Percentiles rank a stretch among this genome's conserved stretches.
These are phyloP conservation scores for Crocodylus rhombifer DNA, from an alignment of 2,797 vertebrate species.

Conservation along the genomic window DNA sequence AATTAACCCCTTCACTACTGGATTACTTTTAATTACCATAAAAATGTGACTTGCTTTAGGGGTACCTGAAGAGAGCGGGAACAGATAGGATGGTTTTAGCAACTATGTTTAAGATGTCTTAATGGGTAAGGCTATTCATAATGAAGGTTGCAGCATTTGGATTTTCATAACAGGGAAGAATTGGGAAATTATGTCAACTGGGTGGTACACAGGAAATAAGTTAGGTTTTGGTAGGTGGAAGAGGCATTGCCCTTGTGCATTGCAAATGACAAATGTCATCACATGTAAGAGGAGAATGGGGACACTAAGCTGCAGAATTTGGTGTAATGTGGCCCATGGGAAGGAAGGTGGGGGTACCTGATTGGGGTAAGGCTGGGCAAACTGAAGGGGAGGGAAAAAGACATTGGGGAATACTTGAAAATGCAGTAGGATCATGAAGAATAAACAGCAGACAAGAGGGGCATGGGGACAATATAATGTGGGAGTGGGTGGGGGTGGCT, in stretches of 20 bases:
- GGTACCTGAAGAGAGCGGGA: neutral
- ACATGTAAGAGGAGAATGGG: too few relatives aligned
- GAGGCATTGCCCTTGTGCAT: neutral
- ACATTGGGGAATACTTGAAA: neutral
- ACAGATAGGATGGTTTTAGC: neutral
- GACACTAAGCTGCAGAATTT: too few relatives aligned
- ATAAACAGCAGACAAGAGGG: neutral
- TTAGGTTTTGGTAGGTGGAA: neutral
- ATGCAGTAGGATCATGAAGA: neutral
- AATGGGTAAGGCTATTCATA: neutral
- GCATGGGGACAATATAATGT: neutral
- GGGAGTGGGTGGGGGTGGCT: neutral
- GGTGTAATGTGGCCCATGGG: too few relatives aligned
- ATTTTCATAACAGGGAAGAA: neutral
- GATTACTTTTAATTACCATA: neutral
- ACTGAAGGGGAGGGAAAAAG: too few relatives aligned
- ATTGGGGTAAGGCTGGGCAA: too few relatives aligned
- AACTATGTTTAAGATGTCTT: rapidly evolving
- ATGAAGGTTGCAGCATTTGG: neutral
- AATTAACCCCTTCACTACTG: neutral
- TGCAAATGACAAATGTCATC: too few relatives aligned
- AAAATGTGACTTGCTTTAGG: neutral
- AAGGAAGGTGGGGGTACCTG: too few relatives aligned
- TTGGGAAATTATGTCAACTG: neutral
- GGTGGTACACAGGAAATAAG: neutral